Evolutionary conservation across 1,140 invertebrate species (phyloP).

Genomic region (Anastrepha obliqua): DNA sequence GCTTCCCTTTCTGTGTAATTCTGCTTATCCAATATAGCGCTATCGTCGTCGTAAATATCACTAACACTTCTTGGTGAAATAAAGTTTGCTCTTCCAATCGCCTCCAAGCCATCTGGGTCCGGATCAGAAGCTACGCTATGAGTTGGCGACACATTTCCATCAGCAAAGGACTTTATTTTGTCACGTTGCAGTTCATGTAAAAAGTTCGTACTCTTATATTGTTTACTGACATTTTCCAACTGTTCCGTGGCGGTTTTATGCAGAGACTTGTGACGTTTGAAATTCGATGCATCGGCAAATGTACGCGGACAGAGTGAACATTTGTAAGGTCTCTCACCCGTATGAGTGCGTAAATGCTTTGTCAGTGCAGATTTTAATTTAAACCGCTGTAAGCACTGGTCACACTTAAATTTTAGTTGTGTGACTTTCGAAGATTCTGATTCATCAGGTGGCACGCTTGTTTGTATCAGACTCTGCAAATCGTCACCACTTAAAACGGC

Average conservation of each 20-base stretch:
- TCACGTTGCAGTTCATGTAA: slow-evolving; percentile 28
- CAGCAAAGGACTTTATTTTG: background rate
- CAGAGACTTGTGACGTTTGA: slow-evolving; percentile 54
- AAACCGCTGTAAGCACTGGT: slow-evolving; percentile 42
- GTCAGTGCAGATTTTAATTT: slow-evolving; percentile 53
- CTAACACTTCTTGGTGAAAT: background rate
- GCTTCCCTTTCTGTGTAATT: background rate
- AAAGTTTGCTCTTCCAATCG: slow-evolving; percentile 1
- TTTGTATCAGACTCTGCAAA: background rate
- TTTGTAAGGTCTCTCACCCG: slow-evolving; percentile 54
- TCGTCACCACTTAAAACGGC: background rate
- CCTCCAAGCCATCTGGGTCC: slow-evolving; percentile 55
- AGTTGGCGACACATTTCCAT: slow-evolving; percentile 42
- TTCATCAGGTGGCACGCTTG: background rate
- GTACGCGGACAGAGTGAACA: slow-evolving; percentile 54
- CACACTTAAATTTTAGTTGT: slow-evolving; percentile 38
- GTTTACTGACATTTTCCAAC: slow-evolving; percentile 28
- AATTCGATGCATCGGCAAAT: slow-evolving; percentile 57
- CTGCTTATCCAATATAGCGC: background rate
- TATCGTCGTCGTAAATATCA: background rate
- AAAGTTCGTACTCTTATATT: background rate
- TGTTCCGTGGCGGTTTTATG: slow-evolving; percentile 56
- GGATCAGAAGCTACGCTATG: slow-evolving; percentile 52
- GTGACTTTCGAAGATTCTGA: background rate
- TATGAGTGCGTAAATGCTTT: slow-evolving; percentile 54